These are phyloP conservation scores for Loripinus fragilis DNA, from an alignment of 2,888 invertebrate genomes.

Conservation along the genomic window DNA sequence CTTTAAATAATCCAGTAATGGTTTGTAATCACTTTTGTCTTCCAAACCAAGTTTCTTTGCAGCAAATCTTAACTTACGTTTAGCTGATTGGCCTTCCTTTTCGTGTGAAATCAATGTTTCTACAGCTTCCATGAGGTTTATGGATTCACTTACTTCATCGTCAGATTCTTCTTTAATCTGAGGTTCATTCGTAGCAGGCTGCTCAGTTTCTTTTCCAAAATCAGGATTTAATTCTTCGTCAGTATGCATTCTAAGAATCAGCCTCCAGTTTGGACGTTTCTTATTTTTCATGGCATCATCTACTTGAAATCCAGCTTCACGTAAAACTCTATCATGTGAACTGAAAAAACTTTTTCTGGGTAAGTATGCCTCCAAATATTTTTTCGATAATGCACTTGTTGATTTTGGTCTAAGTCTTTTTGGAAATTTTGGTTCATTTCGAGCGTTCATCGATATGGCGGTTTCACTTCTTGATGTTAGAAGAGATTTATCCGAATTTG, in stretches of 20 bases:
- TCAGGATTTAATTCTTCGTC: constrained; percentile 21
- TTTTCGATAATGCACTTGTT: constrained; percentile 44
- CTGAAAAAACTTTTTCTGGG: constrained; percentile 71
- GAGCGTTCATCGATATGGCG: neutral
- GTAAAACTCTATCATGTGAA: constrained; percentile 72
- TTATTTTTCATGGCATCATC: constrained; percentile 49
- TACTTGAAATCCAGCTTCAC: constrained; percentile 67
- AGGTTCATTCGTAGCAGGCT: neutral
- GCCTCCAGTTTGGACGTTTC: constrained; percentile 46
- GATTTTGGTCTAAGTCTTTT: constrained; percentile 34
- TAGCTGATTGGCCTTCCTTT: constrained; percentile 5
- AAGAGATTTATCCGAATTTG: constrained; percentile 13
- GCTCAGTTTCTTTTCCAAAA: neutral
- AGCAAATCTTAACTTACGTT: neutral
- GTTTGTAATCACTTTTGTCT: constrained; percentile 66
- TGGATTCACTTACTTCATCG: constrained; percentile 12
- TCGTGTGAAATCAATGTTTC: constrained; percentile 43
- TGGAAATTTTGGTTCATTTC: neutral
- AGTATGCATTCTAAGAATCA: constrained; percentile 51
- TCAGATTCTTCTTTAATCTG: constrained; percentile 3
- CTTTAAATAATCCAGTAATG: constrained; percentile 68
- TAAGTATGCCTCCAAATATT: constrained; percentile 68
- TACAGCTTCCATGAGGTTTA: constrained; percentile 37
- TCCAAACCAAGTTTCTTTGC: constrained; percentile 31
- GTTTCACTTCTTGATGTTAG: neutral